These are phyloP conservation scores for Semotilus atromaculatus DNA, from an alignment of 2,797 vertebrate genomes.

Conservation along the genomic window DNA sequence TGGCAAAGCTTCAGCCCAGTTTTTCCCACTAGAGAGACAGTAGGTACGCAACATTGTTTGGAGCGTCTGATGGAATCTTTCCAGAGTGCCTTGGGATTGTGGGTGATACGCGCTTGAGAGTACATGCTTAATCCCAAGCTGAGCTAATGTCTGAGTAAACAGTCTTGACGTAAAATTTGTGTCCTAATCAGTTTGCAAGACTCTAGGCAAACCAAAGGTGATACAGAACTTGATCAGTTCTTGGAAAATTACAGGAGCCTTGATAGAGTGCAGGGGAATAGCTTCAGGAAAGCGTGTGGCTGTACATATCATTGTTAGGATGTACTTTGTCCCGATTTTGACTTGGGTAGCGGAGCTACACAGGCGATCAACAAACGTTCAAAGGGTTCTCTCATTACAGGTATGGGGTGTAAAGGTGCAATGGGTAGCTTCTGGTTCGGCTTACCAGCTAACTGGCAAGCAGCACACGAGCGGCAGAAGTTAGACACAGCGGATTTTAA, in stretches of 20 bases:
- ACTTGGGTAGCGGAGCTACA: background rate
- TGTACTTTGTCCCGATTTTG: background rate
- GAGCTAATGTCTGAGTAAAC: background rate
- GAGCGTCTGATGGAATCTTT: too few relatives aligned
- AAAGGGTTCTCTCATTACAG: background rate
- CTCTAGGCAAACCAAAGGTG: background rate
- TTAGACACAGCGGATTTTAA: background rate
- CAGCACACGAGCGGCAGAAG: background rate
- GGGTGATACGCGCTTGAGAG: background rate
- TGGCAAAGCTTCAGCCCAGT: too few relatives aligned
- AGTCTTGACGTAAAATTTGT: background rate
- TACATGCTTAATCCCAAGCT: background rate
- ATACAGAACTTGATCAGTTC: background rate
- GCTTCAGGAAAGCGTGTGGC: background rate
- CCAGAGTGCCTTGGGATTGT: background rate
- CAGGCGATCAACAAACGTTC: background rate
- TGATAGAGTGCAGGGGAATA: background rate
- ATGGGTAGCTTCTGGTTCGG: background rate
- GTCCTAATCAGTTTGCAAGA: background rate
- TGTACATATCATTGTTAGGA: background rate
- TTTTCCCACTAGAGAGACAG: too few relatives aligned
- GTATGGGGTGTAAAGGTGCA: background rate
- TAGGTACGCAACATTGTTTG: too few relatives aligned
- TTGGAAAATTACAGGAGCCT: background rate
- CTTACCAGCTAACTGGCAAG: background rate